Percentiles rank a stretch among this genome's conserved stretches.
These are phyloP conservation scores for Danio aesculapii DNA, from an alignment of 2,797 vertebrate species.

Conservation along the genomic window DNA sequence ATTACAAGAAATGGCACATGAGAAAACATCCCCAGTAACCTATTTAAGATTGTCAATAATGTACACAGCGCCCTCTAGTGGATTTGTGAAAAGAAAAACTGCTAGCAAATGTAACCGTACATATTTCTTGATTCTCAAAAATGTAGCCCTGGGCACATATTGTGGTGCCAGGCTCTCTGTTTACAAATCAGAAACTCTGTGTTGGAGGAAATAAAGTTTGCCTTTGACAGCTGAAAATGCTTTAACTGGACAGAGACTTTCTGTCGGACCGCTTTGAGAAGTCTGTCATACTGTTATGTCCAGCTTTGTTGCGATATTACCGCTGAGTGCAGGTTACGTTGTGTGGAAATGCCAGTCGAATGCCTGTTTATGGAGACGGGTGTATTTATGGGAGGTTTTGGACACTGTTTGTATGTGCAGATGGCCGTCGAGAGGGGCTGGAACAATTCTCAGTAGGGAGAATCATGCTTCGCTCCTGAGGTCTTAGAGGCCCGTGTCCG, in stretches of 20 bases:
- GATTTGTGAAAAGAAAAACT: too few species aligned
- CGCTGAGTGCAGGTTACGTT: not conserved
- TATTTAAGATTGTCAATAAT: too few species aligned
- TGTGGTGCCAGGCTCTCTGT: not conserved
- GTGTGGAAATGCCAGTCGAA: slow-evolving; percentile 5
- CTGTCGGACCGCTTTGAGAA: slow-evolving; percentile 28
- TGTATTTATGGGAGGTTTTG: slow-evolving; percentile 53
- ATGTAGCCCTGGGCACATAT: too few species aligned
- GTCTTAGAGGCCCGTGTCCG: slow-evolving; percentile 50
- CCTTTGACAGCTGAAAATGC: not conserved
- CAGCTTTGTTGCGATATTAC: not conserved
- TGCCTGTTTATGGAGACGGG: slow-evolving; percentile 42
- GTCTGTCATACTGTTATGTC: slow-evolving; percentile 34
- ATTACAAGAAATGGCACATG: too few species aligned
- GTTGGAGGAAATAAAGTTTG: not conserved
- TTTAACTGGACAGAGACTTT: slow-evolving; percentile 6
- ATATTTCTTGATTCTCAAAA: too few species aligned
- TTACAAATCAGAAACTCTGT: not conserved
- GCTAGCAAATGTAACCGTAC: too few species aligned
- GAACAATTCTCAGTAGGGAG: slow-evolving; percentile 77
- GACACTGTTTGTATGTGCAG: slow-evolving; percentile 72
- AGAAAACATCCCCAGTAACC: too few species aligned
- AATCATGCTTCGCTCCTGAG: slow-evolving; percentile 64
- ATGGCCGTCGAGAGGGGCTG: slow-evolving; percentile 77
- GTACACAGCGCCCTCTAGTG: too few species aligned